These are phyloP conservation scores for Dynastes tityus DNA, from an alignment of 2,888 invertebrate genomes.

Conservation along the genomic window DNA sequence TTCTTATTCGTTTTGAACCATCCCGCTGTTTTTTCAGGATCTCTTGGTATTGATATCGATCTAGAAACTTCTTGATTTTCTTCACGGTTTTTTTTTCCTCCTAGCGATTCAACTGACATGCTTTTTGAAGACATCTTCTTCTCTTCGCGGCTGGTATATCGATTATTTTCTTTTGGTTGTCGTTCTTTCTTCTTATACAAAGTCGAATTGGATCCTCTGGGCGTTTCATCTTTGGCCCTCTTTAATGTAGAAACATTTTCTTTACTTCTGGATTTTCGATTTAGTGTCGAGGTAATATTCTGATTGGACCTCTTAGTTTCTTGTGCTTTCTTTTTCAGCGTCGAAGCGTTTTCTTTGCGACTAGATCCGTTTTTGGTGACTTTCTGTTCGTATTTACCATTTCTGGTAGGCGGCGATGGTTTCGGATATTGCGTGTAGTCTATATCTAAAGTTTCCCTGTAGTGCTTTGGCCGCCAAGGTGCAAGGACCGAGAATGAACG, in stretches of 20 bases:
- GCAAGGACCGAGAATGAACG: slow-evolving; percentile 88
- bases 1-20: slow-evolving; percentile 80
- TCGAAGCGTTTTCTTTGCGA: slow-evolving; percentile 66
- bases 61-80: slow-evolving; percentile 73
- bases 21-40: slow-evolving; percentile 80
- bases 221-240: slow-evolving; percentile 64
- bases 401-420: slow-evolving; percentile 68
- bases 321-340: slow-evolving; percentile 71
- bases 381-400: slow-evolving; percentile 69
- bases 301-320: slow-evolving; percentile 68
- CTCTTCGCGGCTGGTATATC: slow-evolving; percentile 66
- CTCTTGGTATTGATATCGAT: slow-evolving; percentile 83
- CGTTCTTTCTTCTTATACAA: slow-evolving; percentile 68
- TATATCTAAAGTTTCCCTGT: slow-evolving; percentile 83
- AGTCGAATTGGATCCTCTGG: slow-evolving; percentile 65
- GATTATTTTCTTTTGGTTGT: slow-evolving; percentile 70
- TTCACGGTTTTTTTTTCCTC: slow-evolving; percentile 66
- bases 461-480: slow-evolving; percentile 86
- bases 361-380: slow-evolving; percentile 63
- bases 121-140: slow-evolving; percentile 71
- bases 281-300: slow-evolving; percentile 68
- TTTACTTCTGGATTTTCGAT: slow-evolving; percentile 68
- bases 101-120: slow-evolving; percentile 78
- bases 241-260: slow-evolving; percentile 66
- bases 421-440: slow-evolving; percentile 82